Base-by-base conservation (phyloP, 2,888 invertebrate genomes). In the Drosophila dives region DNA sequence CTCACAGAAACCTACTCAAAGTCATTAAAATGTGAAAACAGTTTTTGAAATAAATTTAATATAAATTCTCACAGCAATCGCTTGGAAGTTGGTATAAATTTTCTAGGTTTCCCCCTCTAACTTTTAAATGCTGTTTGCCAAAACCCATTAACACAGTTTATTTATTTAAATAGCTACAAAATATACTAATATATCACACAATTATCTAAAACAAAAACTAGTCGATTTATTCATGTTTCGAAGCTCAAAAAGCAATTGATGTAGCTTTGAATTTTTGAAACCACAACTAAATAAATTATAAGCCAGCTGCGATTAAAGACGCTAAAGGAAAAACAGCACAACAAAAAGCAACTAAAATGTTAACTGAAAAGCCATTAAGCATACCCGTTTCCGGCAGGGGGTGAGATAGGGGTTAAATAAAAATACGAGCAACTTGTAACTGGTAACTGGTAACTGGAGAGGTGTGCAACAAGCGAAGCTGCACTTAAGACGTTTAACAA, bases 311-410 rank as follows among this genome's bases (percentile, higher is more conserved):
- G 56, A 63, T 66, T 73, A 75, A 81, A 68, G 26, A 42, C 36
- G 45, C 49, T 48, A 42, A 48, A 45, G 34, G 56, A 42, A 62
- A 45, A 15, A 34, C 32, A 40, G 40, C 48, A 40, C 36, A 36
- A 62, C 45, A 40, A 54, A 54, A 40, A 55, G 56, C 38, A 42
- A 53, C 56, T 40, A 64, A 54, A 72, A 64, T 65, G 56, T 56
- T 62, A 69, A 71, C 67, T 78, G 61, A 75, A 84, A 84, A 69
- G 63, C 77, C 77, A 88, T 86, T 83, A 83, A 83, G 71, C 77
- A 89, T 86, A 85, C 86, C 89, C 83, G 83, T 85, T 83, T 86
- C 86, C 89, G 86, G 80, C 65, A 10, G 45, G n/a, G 2, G 1
- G 64, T 49, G 55, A 56, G 64, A n/a, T n/a, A n/a, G 29, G 64